Evolutionary conservation across 1,140 invertebrate genomes (phyloP), one percentile per base, ranked within the genome.

Genomic region (Panagrolaimus sp.): DNA sequence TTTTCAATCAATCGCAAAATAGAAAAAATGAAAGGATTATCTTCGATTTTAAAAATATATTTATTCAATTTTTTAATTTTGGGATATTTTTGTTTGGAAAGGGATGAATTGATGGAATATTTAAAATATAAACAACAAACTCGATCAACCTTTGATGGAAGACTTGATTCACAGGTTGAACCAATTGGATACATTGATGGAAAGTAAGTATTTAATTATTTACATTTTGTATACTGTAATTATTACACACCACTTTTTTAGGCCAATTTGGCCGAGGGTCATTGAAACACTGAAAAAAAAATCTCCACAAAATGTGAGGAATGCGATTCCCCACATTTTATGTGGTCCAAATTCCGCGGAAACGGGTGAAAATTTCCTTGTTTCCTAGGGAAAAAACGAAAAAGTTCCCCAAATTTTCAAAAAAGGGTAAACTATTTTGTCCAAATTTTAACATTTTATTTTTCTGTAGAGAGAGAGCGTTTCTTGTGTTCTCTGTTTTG

Each of bases 101-200:
- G 52, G 10, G 52, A 64, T 10, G 63, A 64, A 26, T 38, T 64
- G n/a, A 9, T 64, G 63, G 63, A 64, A 24, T 64, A 64, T 43
- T 32, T 64, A 14, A 43, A 64, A 43, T 64, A 64, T 10, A 64
- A 64, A 17, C 28, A 64, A 38, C 63, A 64, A 28, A 43, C 63
- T 21, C 63, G 63, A 15, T 24, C 28, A 1, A 64, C 63, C 1
- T 64, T 64, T 64, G 63, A 64, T 43, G 63, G 63, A 9, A 0
- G 63, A 17, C 9, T 64, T 1, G 63, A 64, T 12, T 28, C 32
- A 7, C 63, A 64, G 28, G 63, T 64, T 64, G 28, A 43, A n/a
- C 63, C 63, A 32, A 32, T 64, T 64, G 63, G 63, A 1, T 43
- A 14, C 14, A 43, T 64, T 43, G 63, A 64, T 43, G 63, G 63